Percentiles rank a stretch among this genome's conserved stretches.
phyloP scores from a whole-genome alignment of 2,797 vertebrate species.

The Sebastes vulpes region DNA sequence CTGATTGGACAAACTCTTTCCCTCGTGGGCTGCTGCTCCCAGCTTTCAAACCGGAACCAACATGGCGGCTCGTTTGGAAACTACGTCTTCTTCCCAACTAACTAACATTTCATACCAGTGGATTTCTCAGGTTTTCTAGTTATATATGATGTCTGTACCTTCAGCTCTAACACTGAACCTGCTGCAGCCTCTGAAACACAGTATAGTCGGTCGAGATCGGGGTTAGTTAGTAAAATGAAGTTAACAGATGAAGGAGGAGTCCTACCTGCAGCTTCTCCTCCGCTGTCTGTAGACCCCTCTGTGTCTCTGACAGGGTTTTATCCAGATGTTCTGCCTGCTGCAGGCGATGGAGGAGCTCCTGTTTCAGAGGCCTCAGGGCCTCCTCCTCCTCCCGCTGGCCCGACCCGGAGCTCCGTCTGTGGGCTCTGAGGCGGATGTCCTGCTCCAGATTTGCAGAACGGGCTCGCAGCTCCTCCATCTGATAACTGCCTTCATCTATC shows the following conservation, averaged over 20 bases:
- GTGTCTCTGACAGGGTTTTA: conserved; percentile 78
- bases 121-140: too few species aligned
- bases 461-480: conserved; percentile 81
- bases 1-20: too few species aligned
- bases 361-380: conserved; percentile 83
- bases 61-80: too few species aligned
- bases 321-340: conserved; percentile 85
- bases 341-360: conserved; percentile 87
- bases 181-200: too few species aligned
- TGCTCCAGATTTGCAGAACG: conserved; percentile 83
- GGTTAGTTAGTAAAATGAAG: too few species aligned
- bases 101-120: too few species aligned
- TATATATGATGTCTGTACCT: too few species aligned
- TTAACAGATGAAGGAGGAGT: background rate
- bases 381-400: conserved; percentile 60
- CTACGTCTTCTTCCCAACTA: too few species aligned
- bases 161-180: too few species aligned
- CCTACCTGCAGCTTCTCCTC: conserved; percentile 88
- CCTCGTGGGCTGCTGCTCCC: too few species aligned
- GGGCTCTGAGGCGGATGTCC: conserved; percentile 78
- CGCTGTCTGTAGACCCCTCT: conserved; percentile 82
- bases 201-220: too few species aligned
- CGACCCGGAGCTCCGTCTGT: conserved; percentile 59
- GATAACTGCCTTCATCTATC: conserved; percentile 83
- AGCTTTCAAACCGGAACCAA: too few species aligned